These are phyloP conservation scores for Perodicticus potto DNA, from an alignment of 2,797 vertebrate genomes.

Conservation along the genomic window DNA sequence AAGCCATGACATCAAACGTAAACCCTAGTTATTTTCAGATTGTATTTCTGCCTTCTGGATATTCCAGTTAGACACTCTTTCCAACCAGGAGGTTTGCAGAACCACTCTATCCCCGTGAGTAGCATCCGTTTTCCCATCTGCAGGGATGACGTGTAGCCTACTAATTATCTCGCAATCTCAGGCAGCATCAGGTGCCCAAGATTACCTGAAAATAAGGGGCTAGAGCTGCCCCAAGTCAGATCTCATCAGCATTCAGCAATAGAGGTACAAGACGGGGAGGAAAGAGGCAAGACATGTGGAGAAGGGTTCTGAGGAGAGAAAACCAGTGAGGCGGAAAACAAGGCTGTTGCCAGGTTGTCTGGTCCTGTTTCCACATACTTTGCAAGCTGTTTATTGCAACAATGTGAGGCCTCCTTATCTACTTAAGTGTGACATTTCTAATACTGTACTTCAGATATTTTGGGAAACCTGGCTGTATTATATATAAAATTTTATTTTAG, in stretches of 20 bases:
- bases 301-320: conserved; percentile 74
- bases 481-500: background rate
- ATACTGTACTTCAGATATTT: background rate
- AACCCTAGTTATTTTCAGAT: background rate
- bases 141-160: conserved; percentile 22
- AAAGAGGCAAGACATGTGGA: background rate
- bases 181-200: conserved; percentile 66
- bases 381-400: conserved; percentile 42
- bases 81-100: conserved; percentile 33
- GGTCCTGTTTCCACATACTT: conserved; percentile 64
- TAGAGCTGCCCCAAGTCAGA: conserved; percentile 58
- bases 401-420: background rate
- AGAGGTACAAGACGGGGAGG: conserved; percentile 37
- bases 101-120: background rate
- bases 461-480: background rate
- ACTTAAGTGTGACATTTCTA: conserved; percentile 22
- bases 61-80: background rate
- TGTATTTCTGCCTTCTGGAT: background rate
- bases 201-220: conserved; percentile 72
- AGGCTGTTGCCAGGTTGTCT: conserved; percentile 59
- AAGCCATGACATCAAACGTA: background rate
- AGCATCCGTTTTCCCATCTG: background rate
- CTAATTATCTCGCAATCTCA: conserved; percentile 56
- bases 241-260: conserved; percentile 77
- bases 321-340: conserved; percentile 82